Percentiles rank a stretch among this genome's conserved stretches.
Conservation (phyloP, 2,797 vertebrate genomes). For the Paratrypauchen microcephalus region DNA sequence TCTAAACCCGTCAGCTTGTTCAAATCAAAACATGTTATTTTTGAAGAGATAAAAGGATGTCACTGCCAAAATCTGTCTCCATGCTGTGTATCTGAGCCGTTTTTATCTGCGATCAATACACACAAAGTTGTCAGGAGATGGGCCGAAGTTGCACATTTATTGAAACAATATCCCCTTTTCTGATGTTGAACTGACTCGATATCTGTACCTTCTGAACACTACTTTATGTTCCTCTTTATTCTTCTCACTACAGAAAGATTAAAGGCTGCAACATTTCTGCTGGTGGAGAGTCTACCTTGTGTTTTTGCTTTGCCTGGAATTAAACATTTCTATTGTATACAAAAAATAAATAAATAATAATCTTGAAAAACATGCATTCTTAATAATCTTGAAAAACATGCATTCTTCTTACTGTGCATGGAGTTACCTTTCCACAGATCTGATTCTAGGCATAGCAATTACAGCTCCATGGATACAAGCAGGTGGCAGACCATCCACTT, state of each 20-base stretch:
- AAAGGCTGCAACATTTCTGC: background rate
- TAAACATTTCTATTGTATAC: no score
- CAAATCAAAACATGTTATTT: conserved; percentile 14
- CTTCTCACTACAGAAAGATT: background rate
- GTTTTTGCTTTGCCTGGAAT: no score
- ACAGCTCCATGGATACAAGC: no score
- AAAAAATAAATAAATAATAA: no score
- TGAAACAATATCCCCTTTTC: conserved; percentile 27
- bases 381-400: no score
- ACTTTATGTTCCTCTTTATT: conserved; percentile 10
- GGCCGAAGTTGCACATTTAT: conserved; percentile 18
- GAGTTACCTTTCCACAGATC: no score
- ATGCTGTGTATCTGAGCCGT: conserved; percentile 22
- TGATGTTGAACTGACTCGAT: conserved; percentile 25
- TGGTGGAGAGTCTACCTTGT: background rate
- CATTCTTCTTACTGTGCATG: no score
- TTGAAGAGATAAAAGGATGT: conserved; percentile 22
- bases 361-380: no score
- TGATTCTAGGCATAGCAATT: no score
- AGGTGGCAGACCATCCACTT: no score
- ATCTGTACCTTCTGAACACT: conserved; percentile 13
- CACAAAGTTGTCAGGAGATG: conserved; percentile 16
- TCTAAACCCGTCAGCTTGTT: background rate
- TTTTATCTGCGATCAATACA: conserved; percentile 35
- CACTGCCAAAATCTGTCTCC: conserved; percentile 22